A percentile compares a stretch with the other conserved stretches of the same genome.
phyloP scores from a whole-genome alignment of 2,797 vertebrate genomes.

The Spondyliosoma cantharus region DNA sequence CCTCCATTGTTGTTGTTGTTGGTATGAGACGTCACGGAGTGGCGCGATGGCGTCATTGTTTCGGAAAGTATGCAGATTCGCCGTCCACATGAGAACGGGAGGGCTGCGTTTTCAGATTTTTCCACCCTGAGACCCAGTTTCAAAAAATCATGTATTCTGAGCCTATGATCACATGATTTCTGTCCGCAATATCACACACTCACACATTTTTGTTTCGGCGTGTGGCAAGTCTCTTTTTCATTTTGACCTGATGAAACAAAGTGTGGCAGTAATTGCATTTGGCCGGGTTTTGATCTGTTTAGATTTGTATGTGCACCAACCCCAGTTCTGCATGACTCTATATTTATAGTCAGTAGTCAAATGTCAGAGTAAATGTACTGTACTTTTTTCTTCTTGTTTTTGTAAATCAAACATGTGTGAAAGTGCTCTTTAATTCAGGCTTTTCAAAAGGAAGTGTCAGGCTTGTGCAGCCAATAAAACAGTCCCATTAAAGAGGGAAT shows the following conservation, averaged over 20 bases:
- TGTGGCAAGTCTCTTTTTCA: background rate
- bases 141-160: too few species aligned
- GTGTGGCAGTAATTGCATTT: conserved; percentile 36
- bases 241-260: conserved; percentile 11
- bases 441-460: conserved; percentile 2
- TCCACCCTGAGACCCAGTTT: too few species aligned
- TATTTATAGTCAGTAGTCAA: conserved; percentile 15
- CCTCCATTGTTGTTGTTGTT: too few species aligned
- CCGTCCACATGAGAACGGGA: too few species aligned
- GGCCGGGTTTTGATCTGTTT: conserved; percentile 1
- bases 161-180: too few species aligned
- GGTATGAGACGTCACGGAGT: too few species aligned
- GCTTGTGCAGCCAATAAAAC: conserved; percentile 32
- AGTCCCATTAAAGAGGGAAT: conserved; percentile 11
- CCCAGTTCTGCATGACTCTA: conserved; percentile 9
- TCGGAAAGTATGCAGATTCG: too few species aligned
- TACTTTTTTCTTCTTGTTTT: conserved; percentile 1
- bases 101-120: too few species aligned
- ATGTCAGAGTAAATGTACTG: conserved; percentile 23
- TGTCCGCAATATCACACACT: background rate
- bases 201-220: background rate
- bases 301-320: conserved; percentile 9
- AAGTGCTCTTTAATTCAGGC: background rate
- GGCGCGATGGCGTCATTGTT: too few species aligned
- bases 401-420: conserved; percentile 36